Evolutionary conservation across 1,140 invertebrate species (phyloP), one percentile per base, ranked within the genome.

Genomic region (Contarinia nasturtii): DNA sequence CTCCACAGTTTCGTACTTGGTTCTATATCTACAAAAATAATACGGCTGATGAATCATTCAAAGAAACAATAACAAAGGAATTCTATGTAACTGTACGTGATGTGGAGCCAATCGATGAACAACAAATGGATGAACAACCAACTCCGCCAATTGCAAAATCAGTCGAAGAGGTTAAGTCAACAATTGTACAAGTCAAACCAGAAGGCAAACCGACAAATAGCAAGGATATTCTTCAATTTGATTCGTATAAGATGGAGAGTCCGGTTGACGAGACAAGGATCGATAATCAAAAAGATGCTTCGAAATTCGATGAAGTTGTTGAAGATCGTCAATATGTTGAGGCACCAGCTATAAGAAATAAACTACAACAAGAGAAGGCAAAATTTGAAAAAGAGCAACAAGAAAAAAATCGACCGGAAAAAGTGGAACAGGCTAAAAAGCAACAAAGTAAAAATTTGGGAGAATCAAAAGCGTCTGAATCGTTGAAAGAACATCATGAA

Each of bases 21-120:
- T 71, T 77, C 53, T 77, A 77, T 50, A 68, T 76, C 38, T 77
- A 76, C 53, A 73, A 74, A 53, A 77, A 76, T 47, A 69, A 72
- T 52, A 70, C 71, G 0, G 69, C 74, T 2, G 65, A 71, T 47
- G 67, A 74, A 37, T 68, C 73, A 20, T 77, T 70, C 47, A 74
- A 70, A 53, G 62, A 69, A 51, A 61, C 73, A 45, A 54, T 77
- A 20, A 59, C 67, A 57, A 66, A 73, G 44, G 67, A 71, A 54
- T 77, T 76, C 51, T 61, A 70, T 14, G 75, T 72, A 34, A 71
- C 75, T 33, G 73, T 77, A 0, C 66, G 69, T 55, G 72, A 72
- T 33, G 70, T 73, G 7, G 70, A 67, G 48, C 59, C 58, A 42
- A 66, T 59, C 21, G 57, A 60, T 19, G 47, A 61, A 61, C 33